Evolutionary conservation across 1,140 invertebrate species (phyloP).

Genomic region (Zaprionus taronus): DNA sequence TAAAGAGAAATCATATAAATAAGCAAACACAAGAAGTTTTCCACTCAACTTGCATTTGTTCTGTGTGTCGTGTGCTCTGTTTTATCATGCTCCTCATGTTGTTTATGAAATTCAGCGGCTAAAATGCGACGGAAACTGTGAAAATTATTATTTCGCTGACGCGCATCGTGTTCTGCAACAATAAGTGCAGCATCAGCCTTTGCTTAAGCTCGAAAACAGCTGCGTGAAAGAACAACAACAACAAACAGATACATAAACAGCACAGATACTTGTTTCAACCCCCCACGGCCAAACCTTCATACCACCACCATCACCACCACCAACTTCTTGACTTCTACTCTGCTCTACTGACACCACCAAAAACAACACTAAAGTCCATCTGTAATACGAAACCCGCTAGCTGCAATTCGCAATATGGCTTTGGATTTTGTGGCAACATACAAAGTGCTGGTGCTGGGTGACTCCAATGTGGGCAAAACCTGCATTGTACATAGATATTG

Average conservation of each 20-base stretch:
- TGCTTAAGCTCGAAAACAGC: slow-evolving; percentile 52
- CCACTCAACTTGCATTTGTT: slow-evolving; percentile 2
- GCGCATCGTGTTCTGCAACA: slow-evolving; percentile 13
- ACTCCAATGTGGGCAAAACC: slow-evolving; percentile 96
- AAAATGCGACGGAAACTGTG: slow-evolving; percentile 45
- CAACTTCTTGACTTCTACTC: slow-evolving; percentile 15
- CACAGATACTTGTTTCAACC: slow-evolving; percentile 38
- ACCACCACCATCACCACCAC: slow-evolving; percentile 56
- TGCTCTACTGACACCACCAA: slow-evolving; percentile 20
- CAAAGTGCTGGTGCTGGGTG: slow-evolving; percentile 94
- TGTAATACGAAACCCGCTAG: slow-evolving; percentile 51
- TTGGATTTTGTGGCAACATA: slow-evolving; percentile 93
- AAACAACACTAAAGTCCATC: slow-evolving; percentile 61
- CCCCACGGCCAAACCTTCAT: slow-evolving; percentile 54
- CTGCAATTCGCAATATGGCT: slow-evolving; percentile 86
- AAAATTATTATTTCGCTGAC: slow-evolving; percentile 35
- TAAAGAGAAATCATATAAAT: slow-evolving; percentile 63
- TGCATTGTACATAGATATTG: slow-evolving; percentile 96
- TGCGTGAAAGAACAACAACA: slow-evolving; percentile 68
- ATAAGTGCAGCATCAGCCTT: slow-evolving; percentile 35
- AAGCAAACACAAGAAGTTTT: slow-evolving; percentile 33
- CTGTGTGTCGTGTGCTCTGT: slow-evolving; percentile 1
- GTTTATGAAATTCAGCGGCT: slow-evolving; percentile 14
- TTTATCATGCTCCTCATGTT: not conserved
- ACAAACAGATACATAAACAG: slow-evolving; percentile 70